Percentiles rank a stretch among this genome's conserved stretches.
phyloP scores from a whole-genome alignment of 1,140 invertebrate genomes.

The Venustaconcha ellipsiformis region DNA sequence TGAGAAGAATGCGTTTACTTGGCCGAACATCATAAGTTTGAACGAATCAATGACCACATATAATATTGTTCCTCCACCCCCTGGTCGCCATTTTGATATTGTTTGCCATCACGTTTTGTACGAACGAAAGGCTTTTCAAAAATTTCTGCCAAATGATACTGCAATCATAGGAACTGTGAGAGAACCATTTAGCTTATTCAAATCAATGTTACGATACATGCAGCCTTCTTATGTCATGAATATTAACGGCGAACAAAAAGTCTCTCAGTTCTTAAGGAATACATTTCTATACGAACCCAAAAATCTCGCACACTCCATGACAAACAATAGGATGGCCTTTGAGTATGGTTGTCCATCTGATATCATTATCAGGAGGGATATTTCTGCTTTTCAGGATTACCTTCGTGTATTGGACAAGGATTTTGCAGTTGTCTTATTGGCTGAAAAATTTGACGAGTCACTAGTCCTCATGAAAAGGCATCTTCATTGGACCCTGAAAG shows the following conservation, averaged over 20 bases:
- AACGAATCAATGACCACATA: slow-evolving; percentile 17
- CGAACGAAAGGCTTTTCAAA: slow-evolving; percentile 16
- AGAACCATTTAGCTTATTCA: slow-evolving; percentile 28
- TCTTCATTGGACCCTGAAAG: slow-evolving; percentile 70
- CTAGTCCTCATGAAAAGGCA: slow-evolving; percentile 69
- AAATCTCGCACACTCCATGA: slow-evolving; percentile 6
- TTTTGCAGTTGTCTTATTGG: slow-evolving; percentile 71
- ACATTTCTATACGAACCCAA: slow-evolving; percentile 1
- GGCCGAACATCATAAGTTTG: slow-evolving; percentile 22
- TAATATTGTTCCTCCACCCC: slow-evolving; percentile 22
- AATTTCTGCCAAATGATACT: slow-evolving; percentile 18
- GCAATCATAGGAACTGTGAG: slow-evolving; percentile 25
- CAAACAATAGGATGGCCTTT: slow-evolving; percentile 31
- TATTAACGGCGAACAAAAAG: not conserved
- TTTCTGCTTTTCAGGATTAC: slow-evolving; percentile 21
- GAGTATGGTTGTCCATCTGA: slow-evolving; percentile 30
- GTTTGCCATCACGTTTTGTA: slow-evolving; percentile 31
- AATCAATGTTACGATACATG: slow-evolving; percentile 31
- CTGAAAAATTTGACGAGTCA: slow-evolving; percentile 72
- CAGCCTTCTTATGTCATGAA: not conserved
- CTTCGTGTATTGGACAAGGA: slow-evolving; percentile 20
- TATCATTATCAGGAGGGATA: slow-evolving; percentile 11
- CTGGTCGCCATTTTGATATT: slow-evolving; percentile 31
- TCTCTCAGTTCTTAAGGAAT: slow-evolving; percentile 10
- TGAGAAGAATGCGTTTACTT: slow-evolving; percentile 23